Base-by-base conservation (phyloP, 2,888 invertebrate genomes). In the Agonum fuliginosum region DNA sequence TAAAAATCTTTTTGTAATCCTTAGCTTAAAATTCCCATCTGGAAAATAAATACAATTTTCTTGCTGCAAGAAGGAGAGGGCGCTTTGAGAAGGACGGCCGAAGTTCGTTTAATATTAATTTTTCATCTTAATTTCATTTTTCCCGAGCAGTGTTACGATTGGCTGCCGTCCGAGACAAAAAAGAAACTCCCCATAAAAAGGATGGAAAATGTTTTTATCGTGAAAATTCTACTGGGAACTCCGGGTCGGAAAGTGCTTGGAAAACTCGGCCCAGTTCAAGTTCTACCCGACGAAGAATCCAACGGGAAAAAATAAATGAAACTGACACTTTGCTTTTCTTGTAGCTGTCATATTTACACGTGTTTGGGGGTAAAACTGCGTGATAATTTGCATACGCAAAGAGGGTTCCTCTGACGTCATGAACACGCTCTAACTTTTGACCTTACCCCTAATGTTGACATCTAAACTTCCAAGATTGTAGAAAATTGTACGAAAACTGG, bases 71-170 rank as follows among this genome's bases (percentile, higher is more conserved):
- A 67, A 41, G 22, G 73, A 58, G 12, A 14, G 41, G 17, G 30
- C 19, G 17, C 10, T 41, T 12, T 58, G 73, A 73, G n/a, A 51
- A 20, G 58, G 58, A 54, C 6, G 14, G 10, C 14, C 19, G 14
- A 41, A 30, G 65, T 74, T 74, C 74, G 74, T 74, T 74, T 74
- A 74, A 74, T 74, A 74, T 76, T 69, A 76, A 76, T 76, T 76
- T 76, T 76, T 76, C 76, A 76, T 76, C 51, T 76, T 76, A 76
- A 76, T 76, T 76, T 76, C 76, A 76, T 76, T 76, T 76, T 76
- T 76, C 69, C 69, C 34, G 30, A 34, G 69, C 69, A 69, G 46
- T 51, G 51, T 54, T 37, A 46, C 76, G 48, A 76, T 76, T 76
- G 76, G 76, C 76, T 69, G 76, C 30, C 22, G 69, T 34, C 46